Evolutionary conservation across 1,140 invertebrate genomes (phyloP).

Genomic region (Eriosoma lanigerum): DNA sequence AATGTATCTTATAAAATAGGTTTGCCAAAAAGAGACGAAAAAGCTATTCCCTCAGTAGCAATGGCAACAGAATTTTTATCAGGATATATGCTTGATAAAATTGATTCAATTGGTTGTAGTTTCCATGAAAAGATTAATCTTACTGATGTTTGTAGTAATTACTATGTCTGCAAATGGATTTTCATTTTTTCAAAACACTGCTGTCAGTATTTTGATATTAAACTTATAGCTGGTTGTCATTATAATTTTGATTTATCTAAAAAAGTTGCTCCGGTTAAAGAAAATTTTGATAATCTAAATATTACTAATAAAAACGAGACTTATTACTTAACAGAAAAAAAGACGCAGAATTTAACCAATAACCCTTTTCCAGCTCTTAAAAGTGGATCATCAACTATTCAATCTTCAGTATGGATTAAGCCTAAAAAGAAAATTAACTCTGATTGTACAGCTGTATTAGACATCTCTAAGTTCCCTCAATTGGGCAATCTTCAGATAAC

Average conservation of each 20-base stretch:
- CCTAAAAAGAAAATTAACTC: neutral
- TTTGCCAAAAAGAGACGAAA: neutral
- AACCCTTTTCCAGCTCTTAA: neutral
- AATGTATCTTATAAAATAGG: neutral
- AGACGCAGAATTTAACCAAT: neutral
- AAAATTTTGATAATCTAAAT: neutral
- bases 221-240: conserved; percentile 15
- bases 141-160: conserved; percentile 23
- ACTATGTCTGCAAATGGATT: conserved; percentile 31
- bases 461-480: neutral
- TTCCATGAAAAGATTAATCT: conserved; percentile 2
- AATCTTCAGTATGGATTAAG: neutral
- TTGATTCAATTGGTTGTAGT: conserved; percentile 5
- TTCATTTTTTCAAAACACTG: conserved; percentile 29
- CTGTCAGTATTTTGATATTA: conserved; percentile 24
- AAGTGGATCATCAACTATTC: neutral
- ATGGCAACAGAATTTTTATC: conserved; percentile 20
- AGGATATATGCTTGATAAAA: conserved; percentile 7
- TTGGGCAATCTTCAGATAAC: neutral
- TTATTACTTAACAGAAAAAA: no score
- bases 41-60: conserved; percentile 34
- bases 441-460: no score
- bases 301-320: no score
- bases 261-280: neutral
- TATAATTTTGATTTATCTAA: conserved; percentile 18